phyloP scores from a whole-genome alignment of 2,888 invertebrate species.

The Hyppa rectilinea region DNA sequence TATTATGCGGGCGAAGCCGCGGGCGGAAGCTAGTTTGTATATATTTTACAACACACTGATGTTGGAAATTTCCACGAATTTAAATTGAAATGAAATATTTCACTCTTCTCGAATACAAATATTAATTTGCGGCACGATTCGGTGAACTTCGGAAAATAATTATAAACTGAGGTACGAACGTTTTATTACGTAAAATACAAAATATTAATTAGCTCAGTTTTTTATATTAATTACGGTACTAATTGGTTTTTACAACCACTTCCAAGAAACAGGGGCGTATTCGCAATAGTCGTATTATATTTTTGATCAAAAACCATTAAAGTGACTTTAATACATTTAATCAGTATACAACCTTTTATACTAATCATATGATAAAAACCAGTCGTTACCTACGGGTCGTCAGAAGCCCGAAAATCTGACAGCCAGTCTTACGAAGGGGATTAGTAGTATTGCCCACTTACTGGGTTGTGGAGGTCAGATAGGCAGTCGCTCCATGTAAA shows the following conservation, averaged over 20 bases:
- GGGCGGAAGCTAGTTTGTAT: no score
- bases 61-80: background rate
- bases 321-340: no score
- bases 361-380: no score
- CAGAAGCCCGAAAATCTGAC: no score
- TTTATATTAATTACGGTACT: conserved; percentile 19
- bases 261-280: background rate
- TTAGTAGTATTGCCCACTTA: no score
- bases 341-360: no score
- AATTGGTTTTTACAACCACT: conserved; percentile 19
- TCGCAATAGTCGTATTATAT: background rate
- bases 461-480: no score
- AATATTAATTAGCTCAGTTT: conserved; percentile 13
- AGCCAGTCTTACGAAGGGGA: no score
- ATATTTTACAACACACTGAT: background rate
- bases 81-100: background rate
- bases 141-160: background rate
- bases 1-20: no score
- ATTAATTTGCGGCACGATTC: conserved; percentile 1
- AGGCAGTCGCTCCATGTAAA: no score
- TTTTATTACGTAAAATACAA: conserved; percentile 4
- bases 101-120: background rate
- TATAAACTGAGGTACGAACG: background rate
- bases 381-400: no score
- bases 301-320: background rate